Evolutionary conservation across 2,797 vertebrate genomes (phyloP).

Genomic region (Coreius guichenoti): DNA sequence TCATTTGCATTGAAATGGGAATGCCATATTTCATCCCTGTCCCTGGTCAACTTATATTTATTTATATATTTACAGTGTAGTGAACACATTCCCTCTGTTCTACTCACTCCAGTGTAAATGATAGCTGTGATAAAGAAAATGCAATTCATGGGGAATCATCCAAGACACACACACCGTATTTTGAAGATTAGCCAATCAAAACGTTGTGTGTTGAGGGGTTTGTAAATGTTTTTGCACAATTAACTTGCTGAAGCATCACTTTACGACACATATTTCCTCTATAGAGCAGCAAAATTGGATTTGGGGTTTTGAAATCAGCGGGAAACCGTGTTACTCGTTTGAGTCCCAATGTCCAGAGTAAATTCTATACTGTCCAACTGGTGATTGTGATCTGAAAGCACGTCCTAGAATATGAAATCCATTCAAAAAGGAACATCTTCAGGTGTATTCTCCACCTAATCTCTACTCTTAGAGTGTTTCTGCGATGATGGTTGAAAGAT

Average conservation of each 20-base stretch:
- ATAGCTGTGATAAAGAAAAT: constrained; percentile 57
- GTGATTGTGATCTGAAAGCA: background rate
- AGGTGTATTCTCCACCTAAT: background rate
- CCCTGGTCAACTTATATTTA: constrained; percentile 49
- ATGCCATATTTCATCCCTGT: constrained; percentile 70
- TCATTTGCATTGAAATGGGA: constrained; percentile 78
- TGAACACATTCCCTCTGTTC: constrained; percentile 42
- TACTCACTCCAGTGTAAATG: constrained; percentile 49
- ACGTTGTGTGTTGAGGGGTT: too few species aligned
- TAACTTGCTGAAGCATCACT: constrained; percentile 35
- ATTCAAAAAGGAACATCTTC: background rate
- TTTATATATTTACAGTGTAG: constrained; percentile 63
- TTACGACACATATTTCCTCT: background rate
- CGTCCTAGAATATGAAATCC: background rate
- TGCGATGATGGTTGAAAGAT: background rate
- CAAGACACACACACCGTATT: background rate
- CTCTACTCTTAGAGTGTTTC: background rate
- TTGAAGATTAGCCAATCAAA: background rate
- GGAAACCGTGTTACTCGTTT: background rate
- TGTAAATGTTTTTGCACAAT: background rate
- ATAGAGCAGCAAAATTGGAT: background rate
- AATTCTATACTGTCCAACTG: background rate
- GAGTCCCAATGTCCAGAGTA: background rate
- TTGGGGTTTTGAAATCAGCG: background rate
- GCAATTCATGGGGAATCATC: constrained; percentile 52